These are phyloP conservation scores for Triplophysa bombifrons DNA, from an alignment of 2,797 vertebrate species.

Conservation along the genomic window DNA sequence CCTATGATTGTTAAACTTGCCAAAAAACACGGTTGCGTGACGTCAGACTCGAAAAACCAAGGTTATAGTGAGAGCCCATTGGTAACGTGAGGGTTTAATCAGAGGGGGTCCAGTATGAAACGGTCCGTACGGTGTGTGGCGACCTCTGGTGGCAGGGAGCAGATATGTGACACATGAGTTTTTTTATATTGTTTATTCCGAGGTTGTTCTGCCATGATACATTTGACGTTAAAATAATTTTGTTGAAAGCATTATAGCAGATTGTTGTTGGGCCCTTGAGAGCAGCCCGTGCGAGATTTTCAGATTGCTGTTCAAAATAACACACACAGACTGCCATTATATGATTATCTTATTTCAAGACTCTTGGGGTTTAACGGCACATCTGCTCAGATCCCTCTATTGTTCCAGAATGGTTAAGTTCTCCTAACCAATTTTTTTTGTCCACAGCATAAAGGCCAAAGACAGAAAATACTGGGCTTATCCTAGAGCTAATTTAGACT, in stretches of 20 bases:
- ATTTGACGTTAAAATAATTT: too few species aligned
- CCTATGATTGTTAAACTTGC: too few species aligned
- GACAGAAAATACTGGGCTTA: not conserved
- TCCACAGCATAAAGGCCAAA: not conserved
- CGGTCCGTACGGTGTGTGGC: too few species aligned
- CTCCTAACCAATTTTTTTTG: not conserved
- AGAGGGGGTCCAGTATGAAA: too few species aligned
- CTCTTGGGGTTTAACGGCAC: constrained; percentile 14
- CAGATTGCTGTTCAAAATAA: constrained; percentile 17
- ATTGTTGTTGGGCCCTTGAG: not conserved
- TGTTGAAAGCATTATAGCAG: not conserved
- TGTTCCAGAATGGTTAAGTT: not conserved
- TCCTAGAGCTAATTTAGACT: not conserved
- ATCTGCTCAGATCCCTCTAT: constrained; percentile 10
- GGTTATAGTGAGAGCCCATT: too few species aligned
- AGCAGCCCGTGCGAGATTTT: not conserved
- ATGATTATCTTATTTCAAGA: constrained; percentile 23
- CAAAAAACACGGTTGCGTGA: too few species aligned
- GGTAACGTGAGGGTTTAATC: too few species aligned
- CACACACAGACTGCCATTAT: not conserved
- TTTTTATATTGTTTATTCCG: too few species aligned
- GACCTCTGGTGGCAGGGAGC: too few species aligned
- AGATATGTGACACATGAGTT: too few species aligned
- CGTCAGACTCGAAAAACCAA: too few species aligned
- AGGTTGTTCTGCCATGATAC: too few species aligned